Evolutionary conservation across 2,888 invertebrate genomes (phyloP), one percentile per base, ranked within the genome.

Genomic region (Pachycephus smyrnensis): DNA sequence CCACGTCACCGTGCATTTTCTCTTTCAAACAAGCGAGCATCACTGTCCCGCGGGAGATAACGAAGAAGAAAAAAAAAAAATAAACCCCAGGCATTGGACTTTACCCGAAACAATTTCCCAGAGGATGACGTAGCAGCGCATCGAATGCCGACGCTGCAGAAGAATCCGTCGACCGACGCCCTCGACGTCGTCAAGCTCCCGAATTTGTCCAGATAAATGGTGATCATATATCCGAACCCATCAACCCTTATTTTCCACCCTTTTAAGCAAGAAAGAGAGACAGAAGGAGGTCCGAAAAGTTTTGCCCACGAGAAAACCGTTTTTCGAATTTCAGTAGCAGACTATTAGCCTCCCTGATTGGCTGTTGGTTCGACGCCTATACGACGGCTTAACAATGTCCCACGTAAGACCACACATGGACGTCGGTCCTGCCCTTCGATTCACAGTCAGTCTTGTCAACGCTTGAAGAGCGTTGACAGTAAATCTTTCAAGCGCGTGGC

Each of bases 241-340:
- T 80, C 78, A 37, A 77, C 69, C 80, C 85, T 79, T 84, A 79
- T 86, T 85, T 86, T 85, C 82, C 83, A 78, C 31, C 73, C 81
- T 77, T 79, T 85, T 83, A 80, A 80, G 79, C 85, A 82, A 37
- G 76, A 69, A 71, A 71, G 55, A 55, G 15, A 40, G 1, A 15
- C 3, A 3, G 0, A 11, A 11, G 9, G 71, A 40, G 76, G 77
- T 69, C 68, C 75, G 75, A 76, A 81, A 84, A 83, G 77, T 77
- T 77, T 81, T 79, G 78, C 73, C 79, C 69, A 15, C 68, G 75
- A 68, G 30, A 55, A 55, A 55, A 55, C 1, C 15, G 0, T 23
- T 55, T 23, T 55, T 55, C 23, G 9, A 55, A 55, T 55, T 55
- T 55, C 6, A 9, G 9, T 9, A 55, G 23, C 55, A 9, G 9